These are phyloP conservation scores for Myanophis thanlyinensis DNA, from an alignment of 2,113 vertebrate genomes.

Conservation along the genomic window DNA sequence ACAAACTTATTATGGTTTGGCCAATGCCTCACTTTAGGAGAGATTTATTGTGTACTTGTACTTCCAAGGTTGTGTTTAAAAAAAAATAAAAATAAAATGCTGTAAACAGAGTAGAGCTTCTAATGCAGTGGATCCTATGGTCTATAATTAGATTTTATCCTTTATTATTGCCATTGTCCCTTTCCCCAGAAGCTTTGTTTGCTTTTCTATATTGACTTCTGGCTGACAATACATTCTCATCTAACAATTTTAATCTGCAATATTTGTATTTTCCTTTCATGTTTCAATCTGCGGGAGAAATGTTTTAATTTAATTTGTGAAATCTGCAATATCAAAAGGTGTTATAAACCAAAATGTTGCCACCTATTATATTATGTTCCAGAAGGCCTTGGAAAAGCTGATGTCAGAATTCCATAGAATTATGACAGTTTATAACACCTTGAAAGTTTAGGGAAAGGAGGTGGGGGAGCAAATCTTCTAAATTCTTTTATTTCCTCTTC, in stretches of 20 bases:
- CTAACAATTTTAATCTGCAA: conserved; percentile 1
- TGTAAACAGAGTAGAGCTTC: neutral
- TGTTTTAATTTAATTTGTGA: conserved; percentile 1
- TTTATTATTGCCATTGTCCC: neutral
- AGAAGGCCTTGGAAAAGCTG: neutral
- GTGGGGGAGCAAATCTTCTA: conserved; percentile 20
- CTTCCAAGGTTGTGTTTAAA: neutral
- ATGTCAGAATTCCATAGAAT: neutral
- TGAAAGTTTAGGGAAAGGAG: neutral
- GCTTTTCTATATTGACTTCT: neutral
- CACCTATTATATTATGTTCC: neutral
- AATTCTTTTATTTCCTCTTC: conserved; percentile 33
- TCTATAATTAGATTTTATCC: neutral
- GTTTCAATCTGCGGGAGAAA: neutral
- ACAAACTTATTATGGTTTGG: conserved; percentile 13
- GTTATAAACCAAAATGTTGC: neutral
- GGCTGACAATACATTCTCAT: neutral
- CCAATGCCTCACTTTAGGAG: conserved; percentile 18
- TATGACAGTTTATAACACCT: neutral
- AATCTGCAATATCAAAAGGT: conserved; percentile 3
- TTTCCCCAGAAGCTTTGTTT: neutral
- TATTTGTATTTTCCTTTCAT: neutral
- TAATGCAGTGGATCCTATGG: neutral
- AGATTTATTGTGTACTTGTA: neutral
- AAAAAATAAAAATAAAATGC: neutral